Evolutionary conservation across 2,888 invertebrate genomes (phyloP), one percentile per base, ranked within the genome.

Genomic region (Perdita meconis): DNA sequence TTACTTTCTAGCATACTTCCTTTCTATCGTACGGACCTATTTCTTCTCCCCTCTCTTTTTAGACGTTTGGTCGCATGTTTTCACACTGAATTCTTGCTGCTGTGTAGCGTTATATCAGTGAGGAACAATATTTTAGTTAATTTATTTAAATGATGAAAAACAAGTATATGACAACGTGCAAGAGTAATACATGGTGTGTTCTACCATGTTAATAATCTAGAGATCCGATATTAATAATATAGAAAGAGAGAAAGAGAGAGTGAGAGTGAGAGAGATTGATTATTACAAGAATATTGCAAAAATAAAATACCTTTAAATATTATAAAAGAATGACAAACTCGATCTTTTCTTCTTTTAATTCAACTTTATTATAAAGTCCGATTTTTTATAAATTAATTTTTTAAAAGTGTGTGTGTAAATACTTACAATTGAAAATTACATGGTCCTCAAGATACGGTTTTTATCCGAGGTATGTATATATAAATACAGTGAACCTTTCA

Each of bases 91-190:
- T 60, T 78, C 74, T 82, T 85, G 90, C 90, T 89, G 89, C 90
- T 90, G 84, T 90, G 89, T 89, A 89, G 89, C 88, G 89, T 86
- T 69, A 78, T 83, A 78, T 83, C 77, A 82, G 87, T 85, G 86
- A 82, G 74, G 76, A 72, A 82, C 84, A 80, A 86, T 86, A 86
- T 84, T 83, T 85, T 91, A 92, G 90, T 80, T 90, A 91, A 92
- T 91, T 92, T 91, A 92, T 92, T 91, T 89, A 89, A 89, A 78
- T 83, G 81, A 85, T 81, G 77, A 71, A 67, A 55, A 44, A 64
- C 78, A 78, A 30, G 6, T 2, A 57, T 76, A 67, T 69, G 63
- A 80, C 74, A 81, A 77, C 72, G 22, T 64, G 30, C 26, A 70
- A 50, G 42, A 68, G 68, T 51, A 40, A 66, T 67, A n/a, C 57